Base-by-base conservation (phyloP, 2,797 vertebrate species). In the Chrysocyon brachyurus region DNA sequence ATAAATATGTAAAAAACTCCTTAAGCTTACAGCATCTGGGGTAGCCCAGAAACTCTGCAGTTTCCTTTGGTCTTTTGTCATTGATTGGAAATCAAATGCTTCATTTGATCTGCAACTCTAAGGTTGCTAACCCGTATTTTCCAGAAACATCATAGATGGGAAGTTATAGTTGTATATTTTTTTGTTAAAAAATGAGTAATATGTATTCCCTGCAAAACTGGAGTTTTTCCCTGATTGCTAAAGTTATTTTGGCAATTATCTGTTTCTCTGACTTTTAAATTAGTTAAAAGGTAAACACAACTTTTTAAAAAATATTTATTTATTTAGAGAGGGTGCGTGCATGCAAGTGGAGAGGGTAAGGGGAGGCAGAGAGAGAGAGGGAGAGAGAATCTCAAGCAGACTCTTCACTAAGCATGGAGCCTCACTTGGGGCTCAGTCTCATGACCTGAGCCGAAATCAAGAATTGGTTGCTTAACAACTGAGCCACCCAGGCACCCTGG, bases 21-120 rank as follows among this genome's bases (percentile, higher is more conserved):
- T 96, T 88, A 92, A 92, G 77, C 36, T 88, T 95, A 52, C 10
- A 91, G 56, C 57, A n/a, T 86, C 70, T 89, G 66, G 26, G 92
- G 83, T 91, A 87, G 73, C 40, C 16, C 70, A 24, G 17, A 91
- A 87, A 95, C 14, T 54, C 31, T 91, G 17, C 1, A 1, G 57
- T 94, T 91, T 64, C 73, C 73, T 94, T 86, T 93, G 49, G 59
- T 64, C 28, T 88, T 95, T 72, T 40, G 40, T 84, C 52, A 78
- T 52, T 68, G 31, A 56, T 40, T 87, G 22, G 46, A 56, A 82
- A 72, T 78, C 24, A 89, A 7, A 64, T 78, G n/a, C 66, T 52
- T 94, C 75, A 82, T 92, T 96, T 79, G 63, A 52, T 70, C 49
- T 33, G 63, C 26, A 91, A 8, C 59, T 77, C 36, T 89, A 89